Base-by-base conservation (phyloP, 2,888 invertebrate genomes). In the Cremastinae sp. region DNA sequence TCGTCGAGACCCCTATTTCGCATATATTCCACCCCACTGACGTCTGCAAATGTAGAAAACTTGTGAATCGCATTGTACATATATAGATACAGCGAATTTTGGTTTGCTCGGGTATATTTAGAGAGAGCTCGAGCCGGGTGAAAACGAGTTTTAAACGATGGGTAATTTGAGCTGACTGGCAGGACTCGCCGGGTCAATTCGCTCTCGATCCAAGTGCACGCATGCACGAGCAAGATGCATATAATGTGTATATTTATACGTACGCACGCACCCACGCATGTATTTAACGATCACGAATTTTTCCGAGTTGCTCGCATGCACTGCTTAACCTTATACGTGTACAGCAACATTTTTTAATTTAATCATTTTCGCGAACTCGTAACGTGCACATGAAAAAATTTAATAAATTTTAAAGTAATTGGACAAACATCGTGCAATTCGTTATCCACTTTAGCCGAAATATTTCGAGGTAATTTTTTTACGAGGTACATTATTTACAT, bases 71-170 rank as follows among this genome's bases (percentile, higher is more conserved):
- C 28, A 16, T 12, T 35, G 10, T 5, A 35, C 83, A 83, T 84
- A 83, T 81, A 85, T 83, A 85, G 37, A 2, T 39, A 61, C 55
- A 61, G 18, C 22, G 39, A 8, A 47, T 55, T 74, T 66, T 49
- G 61, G 59, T 74, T 51, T n/a, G 55, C 9, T 37, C 74, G 39
- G 20, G 28, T 20, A 55, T n/a, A 22, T 12, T 9, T 61, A 20
- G n/a, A 28, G 12, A 70, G 58, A 73, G 18, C 53, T 68, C 73
- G 59, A 72, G 35, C 75, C 83, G 83, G 72, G 84, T 83, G 86
- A 87, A 86, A 87, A 87, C 86, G 87, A 88, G 87, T 85, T 88
- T 85, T 87, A 88, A 88, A 88, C 85, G 88, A 87, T 82, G 86
- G 88, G 87, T 88, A 88, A 89, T 88, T 88, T 87, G 85, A 87